Evolutionary conservation across 1,140 invertebrate genomes (phyloP).

Genomic region (Magallana angulata): DNA sequence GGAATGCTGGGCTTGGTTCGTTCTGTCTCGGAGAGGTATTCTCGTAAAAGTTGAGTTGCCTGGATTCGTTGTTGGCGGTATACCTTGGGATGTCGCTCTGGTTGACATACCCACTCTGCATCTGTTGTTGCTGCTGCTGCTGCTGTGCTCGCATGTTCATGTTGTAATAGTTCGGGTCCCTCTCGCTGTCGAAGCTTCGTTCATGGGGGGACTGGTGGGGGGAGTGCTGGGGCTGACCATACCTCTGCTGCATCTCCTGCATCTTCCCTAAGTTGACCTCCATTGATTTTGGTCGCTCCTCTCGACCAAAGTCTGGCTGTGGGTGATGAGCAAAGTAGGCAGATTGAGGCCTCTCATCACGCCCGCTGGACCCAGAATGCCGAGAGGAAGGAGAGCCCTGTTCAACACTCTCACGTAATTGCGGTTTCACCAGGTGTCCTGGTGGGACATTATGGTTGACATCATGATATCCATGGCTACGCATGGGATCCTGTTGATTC

Average conservation of each 20-base stretch:
- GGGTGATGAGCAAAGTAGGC: conserved; percentile 67
- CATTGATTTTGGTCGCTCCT: conserved; percentile 72
- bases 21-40: conserved; percentile 70
- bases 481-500: conserved; percentile 52
- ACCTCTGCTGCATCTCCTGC: conserved; percentile 70
- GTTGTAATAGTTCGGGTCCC: conserved; percentile 58
- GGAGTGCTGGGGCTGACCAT: conserved; percentile 56
- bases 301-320: conserved; percentile 50
- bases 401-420: conserved; percentile 42
- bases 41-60: conserved; percentile 75
- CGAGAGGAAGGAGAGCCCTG: conserved; percentile 57
- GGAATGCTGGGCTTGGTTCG: conserved; percentile 68
- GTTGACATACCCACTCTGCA: conserved; percentile 60
- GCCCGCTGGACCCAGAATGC: conserved; percentile 62
- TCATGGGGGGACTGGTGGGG: conserved; percentile 64
- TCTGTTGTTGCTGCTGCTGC: conserved; percentile 41
- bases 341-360: conserved; percentile 72
- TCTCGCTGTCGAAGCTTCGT: conserved; percentile 61
- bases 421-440: conserved; percentile 36
- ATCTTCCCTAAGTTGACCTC: conserved; percentile 70
- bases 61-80: conserved; percentile 65
- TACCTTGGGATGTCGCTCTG: conserved; percentile 67
- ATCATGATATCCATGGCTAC: conserved; percentile 48
- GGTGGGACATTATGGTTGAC: conserved; percentile 41
- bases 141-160: conserved; percentile 59